Conservation (phyloP, 2,113 vertebrate genomes). For the Notiomystis cincta region DNA sequence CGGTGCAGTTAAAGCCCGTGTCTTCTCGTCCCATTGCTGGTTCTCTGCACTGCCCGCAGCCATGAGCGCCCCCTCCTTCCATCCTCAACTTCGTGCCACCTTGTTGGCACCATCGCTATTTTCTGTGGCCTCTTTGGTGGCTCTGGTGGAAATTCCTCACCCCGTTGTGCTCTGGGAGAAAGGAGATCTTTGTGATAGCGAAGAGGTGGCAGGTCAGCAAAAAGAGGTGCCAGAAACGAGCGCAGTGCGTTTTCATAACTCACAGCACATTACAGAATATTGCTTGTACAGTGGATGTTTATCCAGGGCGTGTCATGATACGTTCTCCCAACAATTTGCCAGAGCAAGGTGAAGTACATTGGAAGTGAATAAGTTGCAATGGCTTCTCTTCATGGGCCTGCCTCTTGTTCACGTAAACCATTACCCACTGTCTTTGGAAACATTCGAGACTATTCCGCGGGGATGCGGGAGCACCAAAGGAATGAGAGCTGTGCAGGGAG, state of each 20-base stretch:
- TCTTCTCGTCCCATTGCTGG: fast-evolving
- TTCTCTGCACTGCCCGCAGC: fast-evolving
- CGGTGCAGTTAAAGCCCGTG: too few species aligned
- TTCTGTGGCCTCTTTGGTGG: not conserved
- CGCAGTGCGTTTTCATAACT: not conserved
- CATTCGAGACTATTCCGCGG: fast-evolving
- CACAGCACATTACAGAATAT: fast-evolving
- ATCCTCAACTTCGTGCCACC: fast-evolving
- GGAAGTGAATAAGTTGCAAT: not conserved
- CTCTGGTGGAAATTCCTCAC: not conserved
- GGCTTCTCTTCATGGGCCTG: not conserved
- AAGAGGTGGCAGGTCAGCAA: too few species aligned
- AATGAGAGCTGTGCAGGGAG: not conserved
- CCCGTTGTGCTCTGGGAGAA: fast-evolving
- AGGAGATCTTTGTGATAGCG: not conserved
- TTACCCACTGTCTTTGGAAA: fast-evolving
- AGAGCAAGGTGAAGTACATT: fast-evolving
- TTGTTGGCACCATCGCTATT: fast-evolving
- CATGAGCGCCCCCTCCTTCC: not conserved
- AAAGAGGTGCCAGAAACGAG: fast-evolving
- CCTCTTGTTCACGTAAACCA: not conserved
- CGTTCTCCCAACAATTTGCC: fast-evolving
- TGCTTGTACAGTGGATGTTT: not conserved
- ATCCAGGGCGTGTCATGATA: not conserved
- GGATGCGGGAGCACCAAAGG: not conserved